phyloP scores from a whole-genome alignment of 1,140 invertebrate genomes.

The Bombus turneri region DNA sequence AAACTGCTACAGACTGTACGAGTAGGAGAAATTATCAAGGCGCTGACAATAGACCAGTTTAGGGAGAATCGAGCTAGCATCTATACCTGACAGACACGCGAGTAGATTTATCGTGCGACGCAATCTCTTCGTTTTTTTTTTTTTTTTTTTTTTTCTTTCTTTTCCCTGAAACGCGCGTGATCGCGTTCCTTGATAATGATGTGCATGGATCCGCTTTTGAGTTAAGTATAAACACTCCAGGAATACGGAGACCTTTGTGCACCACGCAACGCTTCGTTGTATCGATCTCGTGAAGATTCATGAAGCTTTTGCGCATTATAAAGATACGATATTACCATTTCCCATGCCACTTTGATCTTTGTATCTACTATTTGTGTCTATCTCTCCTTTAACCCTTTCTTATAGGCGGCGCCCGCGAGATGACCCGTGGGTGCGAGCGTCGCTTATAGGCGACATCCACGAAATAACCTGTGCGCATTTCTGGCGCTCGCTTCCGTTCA shows the following conservation, averaged over 20 bases:
- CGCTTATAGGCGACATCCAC: too few relatives aligned
- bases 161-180: neutral
- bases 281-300: neutral
- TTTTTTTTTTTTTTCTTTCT: neutral
- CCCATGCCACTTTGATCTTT: too few relatives aligned
- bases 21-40: conserved; percentile 38
- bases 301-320: neutral
- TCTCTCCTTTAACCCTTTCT: too few relatives aligned
- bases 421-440: too few relatives aligned
- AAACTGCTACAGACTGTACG: neutral
- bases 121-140: neutral
- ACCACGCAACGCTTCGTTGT: neutral
- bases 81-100: conserved; percentile 20
- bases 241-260: neutral
- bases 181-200: neutral
- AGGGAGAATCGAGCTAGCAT: conserved; percentile 9
- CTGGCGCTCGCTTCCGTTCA: too few relatives aligned
- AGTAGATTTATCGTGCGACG: neutral
- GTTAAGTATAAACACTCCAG: neutral
- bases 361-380: too few relatives aligned
- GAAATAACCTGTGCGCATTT: too few relatives aligned
- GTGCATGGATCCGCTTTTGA: neutral
- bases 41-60: conserved; percentile 15
- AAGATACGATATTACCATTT: too few relatives aligned
- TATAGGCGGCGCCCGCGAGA: too few relatives aligned